Conservation (phyloP, 2,888 invertebrate genomes). For the Pelosia muscerda region DNA sequence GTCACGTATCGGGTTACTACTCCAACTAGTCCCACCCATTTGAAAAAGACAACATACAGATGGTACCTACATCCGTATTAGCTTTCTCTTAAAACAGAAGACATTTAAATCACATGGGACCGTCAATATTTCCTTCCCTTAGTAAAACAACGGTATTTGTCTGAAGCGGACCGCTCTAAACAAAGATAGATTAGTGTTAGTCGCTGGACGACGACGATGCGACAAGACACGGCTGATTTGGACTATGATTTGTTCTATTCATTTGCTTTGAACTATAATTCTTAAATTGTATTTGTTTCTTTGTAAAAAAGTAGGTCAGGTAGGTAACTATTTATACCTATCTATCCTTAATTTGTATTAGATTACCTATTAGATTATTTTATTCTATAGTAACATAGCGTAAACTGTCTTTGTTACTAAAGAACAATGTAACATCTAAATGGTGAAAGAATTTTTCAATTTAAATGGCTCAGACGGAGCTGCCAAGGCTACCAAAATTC, state of each 20-base stretch:
- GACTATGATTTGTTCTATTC: conserved; percentile 61
- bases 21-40: conserved; percentile 68
- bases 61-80: conserved; percentile 81
- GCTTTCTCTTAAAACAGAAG: conserved; percentile 84
- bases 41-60: conserved; percentile 82
- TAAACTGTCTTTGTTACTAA: too few relatives aligned
- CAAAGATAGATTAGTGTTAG: conserved; percentile 78
- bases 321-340: too few relatives aligned
- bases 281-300: neutral
- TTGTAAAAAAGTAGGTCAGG: neutral
- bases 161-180: conserved; percentile 69
- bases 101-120: conserved; percentile 82
- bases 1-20: conserved; percentile 75
- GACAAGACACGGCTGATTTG: conserved; percentile 61
- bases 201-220: conserved; percentile 64
- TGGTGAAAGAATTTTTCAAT: too few relatives aligned
- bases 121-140: conserved; percentile 81
- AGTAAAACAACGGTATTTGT: conserved; percentile 75
- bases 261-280: conserved; percentile 48
- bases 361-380: too few relatives aligned
- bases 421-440: too few relatives aligned
- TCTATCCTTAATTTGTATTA: too few relatives aligned
- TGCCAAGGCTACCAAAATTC: too few relatives aligned
- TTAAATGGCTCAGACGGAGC: too few relatives aligned
- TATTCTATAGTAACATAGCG: too few relatives aligned